These are phyloP conservation scores for Cataglyphis albicans DNA, from an alignment of 2,888 invertebrate species.

Conservation along the genomic window DNA sequence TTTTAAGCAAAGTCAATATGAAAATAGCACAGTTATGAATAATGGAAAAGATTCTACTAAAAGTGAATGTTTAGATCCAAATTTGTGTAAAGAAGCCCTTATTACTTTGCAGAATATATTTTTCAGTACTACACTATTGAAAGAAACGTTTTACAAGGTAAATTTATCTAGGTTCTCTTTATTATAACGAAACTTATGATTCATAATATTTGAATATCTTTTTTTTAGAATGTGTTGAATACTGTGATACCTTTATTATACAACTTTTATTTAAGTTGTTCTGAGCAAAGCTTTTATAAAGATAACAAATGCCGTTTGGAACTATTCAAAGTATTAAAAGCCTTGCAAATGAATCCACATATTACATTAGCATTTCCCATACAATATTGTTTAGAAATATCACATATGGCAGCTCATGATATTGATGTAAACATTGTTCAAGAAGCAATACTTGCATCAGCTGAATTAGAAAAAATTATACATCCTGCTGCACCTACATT, in stretches of 20 bases:
- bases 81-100: slow-evolving; percentile 77
- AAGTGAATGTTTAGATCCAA: slow-evolving; percentile 67
- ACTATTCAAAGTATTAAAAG: slow-evolving; percentile 77
- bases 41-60: slow-evolving; percentile 58
- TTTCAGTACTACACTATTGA: slow-evolving; percentile 74
- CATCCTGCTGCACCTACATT: slow-evolving; percentile 81
- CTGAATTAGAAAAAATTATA: slow-evolving; percentile 79
- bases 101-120: slow-evolving; percentile 78
- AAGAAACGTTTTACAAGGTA: slow-evolving; percentile 79
- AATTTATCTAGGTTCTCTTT: slow-evolving; percentile 36
- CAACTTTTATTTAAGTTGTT: slow-evolving; percentile 76
- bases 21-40: slow-evolving; percentile 72
- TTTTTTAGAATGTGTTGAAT: slow-evolving; percentile 77
- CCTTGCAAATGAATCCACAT: slow-evolving; percentile 79
- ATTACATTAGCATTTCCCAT: slow-evolving; percentile 76
- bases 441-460: slow-evolving; percentile 77
- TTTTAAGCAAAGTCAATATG: slow-evolving; percentile 77
- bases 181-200: background rate
- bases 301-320: slow-evolving; percentile 75
- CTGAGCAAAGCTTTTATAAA: slow-evolving; percentile 72
- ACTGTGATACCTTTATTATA: slow-evolving; percentile 76
- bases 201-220: slow-evolving; percentile 42
- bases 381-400: slow-evolving; percentile 80
- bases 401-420: slow-evolving; percentile 79
- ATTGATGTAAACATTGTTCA: slow-evolving; percentile 69